Evolutionary conservation across 2,113 vertebrate genomes (phyloP).

Genomic region (Trochalopteron elliotii): DNA sequence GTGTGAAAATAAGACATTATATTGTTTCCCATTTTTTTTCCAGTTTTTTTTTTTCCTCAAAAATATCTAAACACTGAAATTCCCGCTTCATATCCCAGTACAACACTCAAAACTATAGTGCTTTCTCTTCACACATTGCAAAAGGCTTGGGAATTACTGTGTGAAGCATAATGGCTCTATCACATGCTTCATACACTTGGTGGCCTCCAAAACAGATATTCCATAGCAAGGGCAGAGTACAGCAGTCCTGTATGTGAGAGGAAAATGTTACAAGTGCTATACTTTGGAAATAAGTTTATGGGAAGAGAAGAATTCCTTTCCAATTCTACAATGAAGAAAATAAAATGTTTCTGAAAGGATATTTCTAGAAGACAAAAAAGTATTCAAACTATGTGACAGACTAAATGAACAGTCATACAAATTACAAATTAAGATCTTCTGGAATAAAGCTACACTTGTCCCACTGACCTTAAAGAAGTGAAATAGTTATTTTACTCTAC

Average conservation of each 20-base stretch:
- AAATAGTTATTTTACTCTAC: background rate
- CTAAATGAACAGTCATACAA: slow-evolving; percentile 7
- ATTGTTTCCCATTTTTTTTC: slow-evolving; percentile 56
- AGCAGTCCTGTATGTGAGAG: background rate
- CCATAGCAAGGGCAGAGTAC: background rate
- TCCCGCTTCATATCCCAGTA: background rate
- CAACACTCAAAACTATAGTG: background rate
- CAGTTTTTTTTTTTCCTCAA: background rate
- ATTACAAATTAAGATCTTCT: slow-evolving; percentile 58
- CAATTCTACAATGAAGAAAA: background rate
- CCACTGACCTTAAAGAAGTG: background rate
- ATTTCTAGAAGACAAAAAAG: background rate
- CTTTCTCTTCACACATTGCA: background rate
- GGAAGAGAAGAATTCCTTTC: background rate
- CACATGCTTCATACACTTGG: background rate
- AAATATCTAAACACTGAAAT: slow-evolving; percentile 54
- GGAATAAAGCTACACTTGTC: slow-evolving; percentile 15
- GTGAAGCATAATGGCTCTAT: background rate
- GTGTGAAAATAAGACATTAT: slow-evolving; percentile 71
- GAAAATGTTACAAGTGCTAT: background rate
- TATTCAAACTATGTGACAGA: background rate
- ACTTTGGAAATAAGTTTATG: background rate
- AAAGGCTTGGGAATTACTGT: background rate
- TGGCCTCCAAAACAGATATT: background rate
- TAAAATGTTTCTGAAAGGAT: background rate